Conservation (phyloP, 2,888 invertebrate genomes). For the Lasioglossum malachurum region DNA sequence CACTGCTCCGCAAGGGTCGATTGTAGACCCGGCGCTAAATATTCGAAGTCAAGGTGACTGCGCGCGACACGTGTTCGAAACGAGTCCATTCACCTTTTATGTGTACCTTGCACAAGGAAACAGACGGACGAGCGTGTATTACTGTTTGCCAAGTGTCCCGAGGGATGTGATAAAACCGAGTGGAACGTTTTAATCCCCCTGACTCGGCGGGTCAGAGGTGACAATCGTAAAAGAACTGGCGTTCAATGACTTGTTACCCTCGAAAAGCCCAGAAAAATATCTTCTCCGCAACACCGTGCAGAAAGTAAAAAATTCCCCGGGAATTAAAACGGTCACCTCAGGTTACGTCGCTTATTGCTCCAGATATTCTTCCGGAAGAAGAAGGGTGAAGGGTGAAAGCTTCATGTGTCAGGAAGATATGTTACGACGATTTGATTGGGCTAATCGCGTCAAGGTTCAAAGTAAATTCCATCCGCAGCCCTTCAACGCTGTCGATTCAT, state of each 20-base stretch:
- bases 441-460: background rate
- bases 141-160: conserved; percentile 41
- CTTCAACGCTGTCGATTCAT: conserved; percentile 15
- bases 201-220: conserved; percentile 22
- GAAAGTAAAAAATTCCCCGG: background rate
- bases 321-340: background rate
- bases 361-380: background rate
- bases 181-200: conserved; percentile 26
- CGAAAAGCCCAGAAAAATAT: no score
- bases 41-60: background rate
- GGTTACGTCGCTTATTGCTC: background rate
- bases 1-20: background rate
- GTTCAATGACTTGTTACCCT: background rate
- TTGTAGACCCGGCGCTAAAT: background rate
- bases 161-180: conserved; percentile 28
- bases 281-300: background rate
- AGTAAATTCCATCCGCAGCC: conserved; percentile 10
- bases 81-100: background rate
- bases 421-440: background rate
- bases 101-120: conserved; percentile 19
- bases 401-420: background rate
- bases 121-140: conserved; percentile 28
- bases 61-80: conserved; percentile 11
- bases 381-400: background rate
- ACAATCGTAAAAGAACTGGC: conserved; percentile 36